A percentile compares a stretch with the other conserved stretches of the same genome.
Conservation (phyloP, 2,797 vertebrate species). For the Pangasius sanitwongsei region DNA sequence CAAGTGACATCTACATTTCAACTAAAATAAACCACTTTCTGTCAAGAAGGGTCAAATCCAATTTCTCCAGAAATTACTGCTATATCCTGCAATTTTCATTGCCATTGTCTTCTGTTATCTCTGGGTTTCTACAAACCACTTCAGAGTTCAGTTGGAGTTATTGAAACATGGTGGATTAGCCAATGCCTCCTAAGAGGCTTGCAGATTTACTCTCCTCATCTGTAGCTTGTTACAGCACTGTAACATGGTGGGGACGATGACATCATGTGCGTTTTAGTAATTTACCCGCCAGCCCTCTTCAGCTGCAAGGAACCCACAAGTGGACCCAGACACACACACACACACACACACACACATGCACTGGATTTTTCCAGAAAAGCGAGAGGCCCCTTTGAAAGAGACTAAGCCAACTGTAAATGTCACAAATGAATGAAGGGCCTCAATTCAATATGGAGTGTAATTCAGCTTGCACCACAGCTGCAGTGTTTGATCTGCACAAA, state of each 20-base stretch:
- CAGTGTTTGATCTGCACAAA: slow-evolving; percentile 74
- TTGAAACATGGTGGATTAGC: not conserved
- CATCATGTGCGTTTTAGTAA: slow-evolving; percentile 76
- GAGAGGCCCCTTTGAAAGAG: slow-evolving; percentile 74
- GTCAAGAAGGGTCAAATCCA: not conserved
- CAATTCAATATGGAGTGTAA: slow-evolving; percentile 76
- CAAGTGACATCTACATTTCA: too few relatives aligned
- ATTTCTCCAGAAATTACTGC: not conserved
- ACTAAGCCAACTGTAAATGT: slow-evolving; percentile 78
- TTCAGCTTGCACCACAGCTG: slow-evolving; percentile 66
- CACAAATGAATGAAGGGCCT: slow-evolving; percentile 82
- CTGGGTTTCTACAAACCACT: not conserved
- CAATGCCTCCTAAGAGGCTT: not conserved
- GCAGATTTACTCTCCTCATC: slow-evolving; percentile 62
- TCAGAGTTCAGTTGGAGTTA: not conserved
- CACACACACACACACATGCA: slow-evolving; percentile 68
- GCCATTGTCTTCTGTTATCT: not conserved
- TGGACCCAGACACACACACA: slow-evolving; percentile 78
- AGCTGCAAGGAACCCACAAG: slow-evolving; percentile 76
- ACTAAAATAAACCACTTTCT: not conserved
- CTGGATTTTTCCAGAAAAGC: slow-evolving; percentile 80
- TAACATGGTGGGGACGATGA: slow-evolving; percentile 70
- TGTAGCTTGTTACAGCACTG: slow-evolving; percentile 72
- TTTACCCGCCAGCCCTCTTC: slow-evolving; percentile 73
- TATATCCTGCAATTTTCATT: not conserved